Evolutionary conservation across 2,113 vertebrate genomes (phyloP), one percentile per base, ranked within the genome.

Genomic region (Cranoglanis bouderius): DNA sequence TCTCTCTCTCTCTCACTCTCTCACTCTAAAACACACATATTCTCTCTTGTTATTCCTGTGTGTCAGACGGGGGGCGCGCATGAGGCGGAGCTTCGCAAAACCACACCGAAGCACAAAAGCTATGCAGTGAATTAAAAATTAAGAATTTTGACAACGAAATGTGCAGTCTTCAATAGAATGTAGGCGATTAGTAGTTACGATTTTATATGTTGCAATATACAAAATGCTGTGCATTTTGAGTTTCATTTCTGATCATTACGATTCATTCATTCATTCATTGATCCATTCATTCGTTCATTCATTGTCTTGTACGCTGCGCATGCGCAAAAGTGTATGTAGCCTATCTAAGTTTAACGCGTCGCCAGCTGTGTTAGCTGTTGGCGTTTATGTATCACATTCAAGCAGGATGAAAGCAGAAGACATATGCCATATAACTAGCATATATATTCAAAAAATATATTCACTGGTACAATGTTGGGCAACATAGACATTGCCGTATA

Each of bases 51-150:
- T 92, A 92, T 93, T 94, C 93, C 92, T 93, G 91, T 89, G 92
- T 91, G 92, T 90, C 93, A 88, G 93, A 90, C 92, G 93, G 93
- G 94, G 93, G 93, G 94, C 94, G 92, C 94, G 93, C 93, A 91
- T 92, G 91, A 91, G 82, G 93, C 92, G 90, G 91, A 92, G 85
- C 63, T 59, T 86, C 5, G 9, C 21, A 59, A 10, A 74, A 59
- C 35, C 38, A 46, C 35, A 72, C 24, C 85, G 16, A 57, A 75
- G 51, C 51, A 59, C 85, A 46, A 70, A 43, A 85, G 46, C 63
- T 53, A 35, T 0, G 8, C 1, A 49, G 43, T 51, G 26, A 77
- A 49, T 49, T 77, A 49, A 1, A 49, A 2, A 14, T 16, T 24
- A 10, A 26, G 21, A 13, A 26, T 14, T n/a, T 49, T 6, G 6